Percentiles rank a stretch among this genome's conserved stretches.
phyloP scores from a whole-genome alignment of 2,888 invertebrate species.

The Scotopteryx bipunctaria region DNA sequence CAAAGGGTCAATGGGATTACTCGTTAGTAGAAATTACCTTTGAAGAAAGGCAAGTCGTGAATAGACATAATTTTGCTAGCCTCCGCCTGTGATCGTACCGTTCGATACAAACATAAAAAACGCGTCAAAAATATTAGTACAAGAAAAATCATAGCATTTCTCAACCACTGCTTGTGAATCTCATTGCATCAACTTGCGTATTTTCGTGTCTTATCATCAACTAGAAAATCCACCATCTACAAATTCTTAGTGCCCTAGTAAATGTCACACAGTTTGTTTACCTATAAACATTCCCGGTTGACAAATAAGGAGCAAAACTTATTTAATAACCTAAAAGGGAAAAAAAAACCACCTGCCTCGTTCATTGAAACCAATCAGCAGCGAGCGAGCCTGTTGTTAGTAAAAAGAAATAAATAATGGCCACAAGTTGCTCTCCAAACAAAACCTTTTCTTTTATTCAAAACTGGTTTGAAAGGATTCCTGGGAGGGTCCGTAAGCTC shows the following conservation, averaged over 20 bases:
- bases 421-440: conserved; percentile 24
- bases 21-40: conserved; percentile 44
- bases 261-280: conserved; percentile 32
- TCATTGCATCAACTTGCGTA: too few species aligned
- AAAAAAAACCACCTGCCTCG: conserved; percentile 10
- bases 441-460: conserved; percentile 37
- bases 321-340: conserved; percentile 5
- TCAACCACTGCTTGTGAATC: too few species aligned
- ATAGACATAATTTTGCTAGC: too few species aligned
- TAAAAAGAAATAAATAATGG: conserved; percentile 16
- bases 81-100: too few species aligned
- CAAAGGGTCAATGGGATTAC: conserved; percentile 46
- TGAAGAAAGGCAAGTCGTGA: conserved; percentile 26
- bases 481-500: conserved; percentile 37
- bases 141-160: too few species aligned
- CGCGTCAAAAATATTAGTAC: too few species aligned
- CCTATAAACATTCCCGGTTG: conserved; percentile 1
- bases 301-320: conserved; percentile 20
- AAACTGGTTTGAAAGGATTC: conserved; percentile 32
- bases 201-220: background rate
- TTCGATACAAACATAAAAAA: too few species aligned
- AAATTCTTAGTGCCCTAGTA: conserved; percentile 30
- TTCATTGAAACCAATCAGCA: conserved; percentile 34
- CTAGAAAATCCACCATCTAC: conserved; percentile 1
- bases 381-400: conserved; percentile 14